phyloP scores from a whole-genome alignment of 1,140 invertebrate genomes.

The Lanistes nyassanus region DNA sequence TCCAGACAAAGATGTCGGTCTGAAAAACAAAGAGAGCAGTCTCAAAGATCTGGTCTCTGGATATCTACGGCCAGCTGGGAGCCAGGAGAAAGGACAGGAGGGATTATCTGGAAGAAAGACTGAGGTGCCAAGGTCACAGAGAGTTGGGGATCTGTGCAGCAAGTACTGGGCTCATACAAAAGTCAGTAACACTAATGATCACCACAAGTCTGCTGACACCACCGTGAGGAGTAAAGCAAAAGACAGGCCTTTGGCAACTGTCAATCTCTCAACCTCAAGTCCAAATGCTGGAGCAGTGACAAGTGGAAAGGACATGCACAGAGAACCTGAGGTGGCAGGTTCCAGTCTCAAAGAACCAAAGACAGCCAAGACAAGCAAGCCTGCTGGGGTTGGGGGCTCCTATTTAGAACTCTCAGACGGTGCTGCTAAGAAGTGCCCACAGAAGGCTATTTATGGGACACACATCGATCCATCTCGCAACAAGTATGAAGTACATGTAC shows the following conservation, averaged over 20 bases:
- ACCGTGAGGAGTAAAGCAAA: not conserved
- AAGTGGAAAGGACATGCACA: not conserved
- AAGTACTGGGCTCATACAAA: slow-evolving; percentile 8
- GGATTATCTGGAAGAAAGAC: not conserved
- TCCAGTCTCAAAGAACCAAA: not conserved
- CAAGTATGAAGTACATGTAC: slow-evolving; percentile 57
- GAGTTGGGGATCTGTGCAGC: slow-evolving; percentile 17
- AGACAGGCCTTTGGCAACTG: not conserved
- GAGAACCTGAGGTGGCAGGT: not conserved
- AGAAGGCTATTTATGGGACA: slow-evolving; percentile 48
- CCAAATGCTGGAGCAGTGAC: too few species aligned
- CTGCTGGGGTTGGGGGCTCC: slow-evolving; percentile 6
- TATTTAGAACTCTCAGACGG: slow-evolving; percentile 38
- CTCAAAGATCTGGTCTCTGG: not conserved
- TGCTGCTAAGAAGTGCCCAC: slow-evolving; percentile 25
- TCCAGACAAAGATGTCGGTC: slow-evolving; percentile 77
- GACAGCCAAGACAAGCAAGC: not conserved
- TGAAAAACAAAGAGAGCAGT: slow-evolving; percentile 70
- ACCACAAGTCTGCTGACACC: not conserved
- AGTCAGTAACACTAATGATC: too few species aligned
- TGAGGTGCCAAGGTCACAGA: not conserved
- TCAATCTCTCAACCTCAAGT: not conserved
- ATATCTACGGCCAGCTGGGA: not conserved
- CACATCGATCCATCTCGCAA: slow-evolving; percentile 37
- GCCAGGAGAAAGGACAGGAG: too few species aligned